These are phyloP conservation scores for Macrotrachela quadricornifera DNA, from an alignment of 1,140 invertebrate species.

Conservation along the genomic window DNA sequence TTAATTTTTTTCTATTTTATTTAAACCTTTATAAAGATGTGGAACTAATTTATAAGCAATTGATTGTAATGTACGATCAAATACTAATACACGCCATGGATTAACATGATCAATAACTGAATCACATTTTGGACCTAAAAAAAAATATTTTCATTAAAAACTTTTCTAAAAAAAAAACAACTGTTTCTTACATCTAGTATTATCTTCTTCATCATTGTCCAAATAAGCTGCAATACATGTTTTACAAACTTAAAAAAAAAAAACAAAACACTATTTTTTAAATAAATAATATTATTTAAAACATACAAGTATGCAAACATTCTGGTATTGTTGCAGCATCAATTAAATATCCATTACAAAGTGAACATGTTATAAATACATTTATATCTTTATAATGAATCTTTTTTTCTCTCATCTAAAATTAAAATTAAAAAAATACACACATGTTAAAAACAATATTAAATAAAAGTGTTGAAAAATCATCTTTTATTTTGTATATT, in stretches of 20 bases:
- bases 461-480: too few species aligned
- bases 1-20: too few species aligned
- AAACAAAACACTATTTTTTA: neutral
- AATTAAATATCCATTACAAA: constrained; percentile 32
- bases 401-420: too few species aligned
- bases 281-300: neutral
- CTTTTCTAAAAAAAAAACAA: too few species aligned
- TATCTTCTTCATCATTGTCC: constrained; percentile 12
- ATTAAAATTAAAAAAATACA: too few species aligned
- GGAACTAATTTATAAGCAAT: constrained; percentile 71
- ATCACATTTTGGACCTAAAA: constrained; percentile 30
- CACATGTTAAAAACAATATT: too few species aligned
- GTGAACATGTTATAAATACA: constrained; percentile 21
- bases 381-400: neutral
- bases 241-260: constrained; percentile 29
- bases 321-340: constrained; percentile 34
- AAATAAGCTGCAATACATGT: constrained; percentile 32
- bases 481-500: constrained; percentile 23
- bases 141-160: constrained; percentile 8
- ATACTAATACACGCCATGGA: constrained; percentile 42
- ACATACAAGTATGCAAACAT: constrained; percentile 33
- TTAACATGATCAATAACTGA: constrained; percentile 33
- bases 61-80: constrained; percentile 93
- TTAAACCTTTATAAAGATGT: constrained; percentile 11
- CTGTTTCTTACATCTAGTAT: too few species aligned